phyloP scores from a whole-genome alignment of 2,888 invertebrate species.

The Drepanosiphum platanoidis region DNA sequence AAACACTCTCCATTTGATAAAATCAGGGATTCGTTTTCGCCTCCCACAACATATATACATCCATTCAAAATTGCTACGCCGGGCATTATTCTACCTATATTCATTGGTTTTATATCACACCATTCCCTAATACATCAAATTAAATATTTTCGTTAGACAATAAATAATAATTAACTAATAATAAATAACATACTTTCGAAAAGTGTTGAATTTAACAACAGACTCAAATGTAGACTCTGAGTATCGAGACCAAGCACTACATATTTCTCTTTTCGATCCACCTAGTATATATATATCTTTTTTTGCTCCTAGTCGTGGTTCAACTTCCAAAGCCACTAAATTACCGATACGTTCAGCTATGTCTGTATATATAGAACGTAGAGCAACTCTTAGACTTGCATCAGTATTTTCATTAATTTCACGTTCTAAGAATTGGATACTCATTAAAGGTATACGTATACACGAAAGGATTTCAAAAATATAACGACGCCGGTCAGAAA shows the following conservation, averaged over 20 bases:
- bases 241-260: constrained; percentile 77
- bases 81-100: constrained; percentile 85
- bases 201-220: constrained; percentile 85
- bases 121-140: constrained; percentile 73
- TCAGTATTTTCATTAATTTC: constrained; percentile 82
- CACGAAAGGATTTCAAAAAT: constrained; percentile 87
- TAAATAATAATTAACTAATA: not conserved
- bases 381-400: constrained; percentile 80
- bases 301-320: constrained; percentile 85
- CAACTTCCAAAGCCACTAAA: constrained; percentile 78
- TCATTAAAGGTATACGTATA: constrained; percentile 84
- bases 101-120: constrained; percentile 83
- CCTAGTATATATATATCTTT: constrained; percentile 90
- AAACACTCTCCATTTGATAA: constrained; percentile 87
- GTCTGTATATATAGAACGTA: constrained; percentile 82
- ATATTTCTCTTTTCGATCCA: constrained; percentile 82
- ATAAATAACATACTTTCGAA: constrained; percentile 71
- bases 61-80: constrained; percentile 87
- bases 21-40: constrained; percentile 89
- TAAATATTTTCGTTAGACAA: too few species aligned
- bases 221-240: constrained; percentile 85
- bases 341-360: constrained; percentile 70
- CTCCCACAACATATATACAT: constrained; percentile 89
- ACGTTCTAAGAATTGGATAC: constrained; percentile 80
- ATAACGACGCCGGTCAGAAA: constrained; percentile 79